Base-by-base conservation (phyloP, 2,113 vertebrate genomes). In the Chloropsis cyanopogon region DNA sequence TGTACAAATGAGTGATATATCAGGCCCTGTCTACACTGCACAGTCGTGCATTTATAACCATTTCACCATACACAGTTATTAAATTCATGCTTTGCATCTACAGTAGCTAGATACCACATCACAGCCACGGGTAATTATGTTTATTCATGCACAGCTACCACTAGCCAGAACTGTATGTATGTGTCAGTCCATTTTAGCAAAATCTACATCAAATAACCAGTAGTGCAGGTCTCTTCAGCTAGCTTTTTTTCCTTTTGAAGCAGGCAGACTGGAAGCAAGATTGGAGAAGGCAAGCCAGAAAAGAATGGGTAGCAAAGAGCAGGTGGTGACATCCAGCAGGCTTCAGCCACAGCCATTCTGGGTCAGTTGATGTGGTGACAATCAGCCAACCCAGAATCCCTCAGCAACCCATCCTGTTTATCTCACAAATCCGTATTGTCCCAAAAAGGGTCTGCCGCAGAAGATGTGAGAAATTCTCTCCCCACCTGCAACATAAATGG, bases 1-100 rank as follows among this genome's bases (percentile, higher is more conserved):
- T 60, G 80, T 92, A 96, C 68, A 86, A 96, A 94, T 93, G 85
- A 95, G 49, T 90, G 90, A 94, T 95, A 56, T 78, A 96, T 93
- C 95, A 95, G 90, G 21, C 31, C 82, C 79, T 81, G 85, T 93
- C 82, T 92, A 78, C 72, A 33, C 60, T 53, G 64, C 80, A 90
- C 22, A 94, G 82, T 77, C 41, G 53, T 63, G 72, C 79, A 94
- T 92, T 93, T 93, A 64, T 75, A 95, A 97, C 71, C 57, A 83
- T 77, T 93, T 86, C 75, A 75, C 56, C 86, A 93, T 63, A 77
- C 57, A 11, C 35, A 86, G 82, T 81, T 90, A 93, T 88, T 90
- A 79, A 96, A 94, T 75, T 82, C 79, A 66, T 75, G 60, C 61
- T 93, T 90, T 83, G 41, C 59, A 63, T 84, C 85, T 80, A 78